Base-by-base conservation (phyloP, 1,140 invertebrate species). In the Eurosta solidaginis region DNA sequence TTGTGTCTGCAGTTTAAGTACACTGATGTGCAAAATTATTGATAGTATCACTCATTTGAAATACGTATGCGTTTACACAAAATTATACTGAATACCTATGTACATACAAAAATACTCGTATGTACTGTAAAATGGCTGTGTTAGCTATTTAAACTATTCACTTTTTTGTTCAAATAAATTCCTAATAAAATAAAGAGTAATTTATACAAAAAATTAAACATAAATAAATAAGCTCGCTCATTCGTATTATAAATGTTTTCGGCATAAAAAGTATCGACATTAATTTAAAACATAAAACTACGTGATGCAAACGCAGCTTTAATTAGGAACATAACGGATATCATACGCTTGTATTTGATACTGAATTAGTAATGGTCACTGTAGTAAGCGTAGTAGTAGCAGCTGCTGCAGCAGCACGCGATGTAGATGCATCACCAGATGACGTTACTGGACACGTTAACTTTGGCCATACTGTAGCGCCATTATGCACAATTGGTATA, bases 381-480 rank as follows among this genome's bases (percentile, higher is more conserved):
- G 45, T 45, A 10, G 49, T 52, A 27, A 29, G 10, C 14, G 29
- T 17, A 27, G 73, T 17, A 27, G 73, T 45, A 25, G 73, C 73
- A 14, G 76, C 76, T 1, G 52, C 63, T 17, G 54, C 42, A 14
- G 82, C 84, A 59, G 83, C 84, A 45, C 84, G 81, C 7, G 84
- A 85, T 7, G 84, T 85, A 3, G 84, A 85, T 12, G 84, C 83
- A 14, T 78, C 80, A 4, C 17, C 27, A 20, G 40, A 12, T 20
- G 33, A 6, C 12, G 29, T n/a, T 33, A 12, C 17, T n/a, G 7
- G 44, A 9, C 5, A 1, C 17, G 17, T 68, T 42, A n/a, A 17
- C 33, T 74, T 44, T 22, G 42, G 42, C 22, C 42, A 5, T 29
- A 25, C 42, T 25, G 22, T 74, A 25, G 29, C n/a, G 3, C 29